Evolutionary conservation across 64 coral and sea anemone species (phyloP), one percentile per base, ranked within the genome.

Genomic region (Exaiptasia diaphana): DNA sequence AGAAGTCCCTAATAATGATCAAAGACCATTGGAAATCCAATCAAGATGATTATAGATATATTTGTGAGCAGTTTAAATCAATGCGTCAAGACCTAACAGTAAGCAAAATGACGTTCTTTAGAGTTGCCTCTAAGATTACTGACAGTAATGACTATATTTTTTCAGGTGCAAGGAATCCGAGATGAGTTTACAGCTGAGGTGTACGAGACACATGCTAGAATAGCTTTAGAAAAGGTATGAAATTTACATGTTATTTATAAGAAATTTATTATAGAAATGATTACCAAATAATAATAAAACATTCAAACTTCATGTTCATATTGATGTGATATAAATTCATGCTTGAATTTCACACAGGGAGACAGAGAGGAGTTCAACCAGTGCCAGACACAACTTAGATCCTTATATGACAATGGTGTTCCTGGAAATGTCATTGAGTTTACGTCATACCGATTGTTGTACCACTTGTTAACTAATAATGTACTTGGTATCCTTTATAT

Each of bases 321-420:
- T 36, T 74, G 0, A 50, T 52, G 24, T 45, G 64, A 33, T 68
- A 4, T 32, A 20, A n/a, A n/a, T n/a, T n/a, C n/a, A n/a, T n/a
- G n/a, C n/a, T n/a, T n/a, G n/a, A n/a, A 33, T 75, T 11, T 33
- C 5, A 44, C 17, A 49, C 33, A 99, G 95, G 89, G 95, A 92
- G 95, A 99, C 55, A 76, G 95, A 42, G 89, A 91, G 62, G 95
- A 99, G 74, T 99, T 99, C 90, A 99, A 99, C 75, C 95, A 99
- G 30, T 99, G 95, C 71, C 95, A 99, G 75, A 87, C 95, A 73
- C 95, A 99, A 50, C 77, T 99, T 37, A 99, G 93, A 93, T 80
- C 89, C 58, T 72, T 99, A 11, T 99, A 99, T 81, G 84, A 85
- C 18, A 78, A 85, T 39, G 83, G 73, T 41, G 43, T 92, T 41